Conservation (phyloP, 2,113 vertebrate species). For the Salvator merianae region DNA sequence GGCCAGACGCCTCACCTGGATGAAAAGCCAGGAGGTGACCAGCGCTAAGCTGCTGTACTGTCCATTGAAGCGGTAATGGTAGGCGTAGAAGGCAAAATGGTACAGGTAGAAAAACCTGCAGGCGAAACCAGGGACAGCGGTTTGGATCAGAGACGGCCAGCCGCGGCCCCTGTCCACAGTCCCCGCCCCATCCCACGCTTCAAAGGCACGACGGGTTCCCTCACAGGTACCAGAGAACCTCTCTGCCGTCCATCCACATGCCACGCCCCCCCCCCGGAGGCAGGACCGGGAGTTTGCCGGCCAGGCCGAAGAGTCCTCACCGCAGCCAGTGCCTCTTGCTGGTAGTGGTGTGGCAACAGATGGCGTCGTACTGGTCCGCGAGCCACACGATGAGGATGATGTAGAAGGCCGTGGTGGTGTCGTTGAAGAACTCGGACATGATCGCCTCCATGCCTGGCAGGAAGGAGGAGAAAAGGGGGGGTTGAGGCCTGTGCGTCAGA, state of each 20-base stretch:
- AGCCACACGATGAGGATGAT: constrained; percentile 99
- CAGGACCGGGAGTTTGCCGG: not conserved
- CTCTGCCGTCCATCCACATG: not conserved
- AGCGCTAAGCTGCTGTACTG: constrained; percentile 98
- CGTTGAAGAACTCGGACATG: constrained; percentile 98
- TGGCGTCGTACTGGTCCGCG: constrained; percentile 95
- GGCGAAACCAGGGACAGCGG: not conserved
- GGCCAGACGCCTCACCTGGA: constrained; percentile 81
- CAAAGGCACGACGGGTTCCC: not conserved
- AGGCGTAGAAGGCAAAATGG: constrained; percentile 98
- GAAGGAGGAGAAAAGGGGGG: rapidly evolving
- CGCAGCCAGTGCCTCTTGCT: constrained; percentile 98
- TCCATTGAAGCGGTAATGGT: constrained; percentile 97
- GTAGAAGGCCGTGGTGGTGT: constrained; percentile 97
- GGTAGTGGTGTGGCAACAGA: constrained; percentile 97
- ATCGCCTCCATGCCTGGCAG: constrained; percentile 95
- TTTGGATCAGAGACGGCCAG: too few relatives aligned
- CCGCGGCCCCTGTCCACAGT: not conserved
- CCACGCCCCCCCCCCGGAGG: not conserved
- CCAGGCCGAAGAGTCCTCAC: constrained; percentile 60
- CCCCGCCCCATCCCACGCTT: not conserved
- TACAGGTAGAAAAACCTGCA: constrained; percentile 97
- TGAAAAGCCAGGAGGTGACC: constrained; percentile 98
- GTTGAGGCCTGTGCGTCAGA: not conserved
- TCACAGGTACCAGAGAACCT: not conserved